These are phyloP conservation scores for Drosophila melanogaster DNA, from an alignment of 1,140 invertebrate species.

Conservation along the genomic window DNA sequence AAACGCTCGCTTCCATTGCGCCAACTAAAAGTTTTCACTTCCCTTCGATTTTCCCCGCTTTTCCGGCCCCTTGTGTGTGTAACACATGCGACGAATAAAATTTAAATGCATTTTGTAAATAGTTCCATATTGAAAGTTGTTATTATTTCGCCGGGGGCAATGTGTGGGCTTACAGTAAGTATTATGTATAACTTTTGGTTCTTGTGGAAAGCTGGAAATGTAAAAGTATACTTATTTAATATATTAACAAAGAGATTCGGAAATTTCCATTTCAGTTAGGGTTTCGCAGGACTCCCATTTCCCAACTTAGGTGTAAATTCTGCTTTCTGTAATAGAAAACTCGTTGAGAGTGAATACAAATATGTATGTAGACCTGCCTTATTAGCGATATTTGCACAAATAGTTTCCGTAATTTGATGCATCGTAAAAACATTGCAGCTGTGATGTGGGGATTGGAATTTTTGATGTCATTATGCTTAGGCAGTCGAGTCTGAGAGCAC, in stretches of 20 bases:
- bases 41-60: background rate
- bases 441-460: constrained; percentile 46
- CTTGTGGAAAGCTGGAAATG: background rate
- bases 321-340: background rate
- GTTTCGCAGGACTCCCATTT: too few relatives aligned
- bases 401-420: constrained; percentile 49
- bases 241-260: too few relatives aligned
- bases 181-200: background rate
- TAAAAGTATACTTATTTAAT: background rate
- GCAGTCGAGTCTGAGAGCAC: constrained; percentile 26
- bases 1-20: constrained; percentile 37
- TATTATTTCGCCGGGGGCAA: constrained; percentile 6
- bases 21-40: constrained; percentile 40
- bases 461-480: constrained; percentile 63
- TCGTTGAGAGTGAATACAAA: constrained; percentile 9
- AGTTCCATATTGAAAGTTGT: constrained; percentile 41
- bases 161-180: constrained; percentile 18
- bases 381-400: constrained; percentile 61
- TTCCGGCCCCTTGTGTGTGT: constrained; percentile 23
- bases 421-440: constrained; percentile 55
- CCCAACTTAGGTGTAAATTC: background rate
- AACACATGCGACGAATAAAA: constrained; percentile 76
- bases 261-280: background rate
- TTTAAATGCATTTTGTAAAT: constrained; percentile 74
- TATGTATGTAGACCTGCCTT: constrained; percentile 25